Percentiles rank a stretch among this genome's conserved stretches.
These are phyloP conservation scores for Cyprinodon diabolis DNA, from an alignment of 2,797 vertebrate genomes.

Conservation along the genomic window DNA sequence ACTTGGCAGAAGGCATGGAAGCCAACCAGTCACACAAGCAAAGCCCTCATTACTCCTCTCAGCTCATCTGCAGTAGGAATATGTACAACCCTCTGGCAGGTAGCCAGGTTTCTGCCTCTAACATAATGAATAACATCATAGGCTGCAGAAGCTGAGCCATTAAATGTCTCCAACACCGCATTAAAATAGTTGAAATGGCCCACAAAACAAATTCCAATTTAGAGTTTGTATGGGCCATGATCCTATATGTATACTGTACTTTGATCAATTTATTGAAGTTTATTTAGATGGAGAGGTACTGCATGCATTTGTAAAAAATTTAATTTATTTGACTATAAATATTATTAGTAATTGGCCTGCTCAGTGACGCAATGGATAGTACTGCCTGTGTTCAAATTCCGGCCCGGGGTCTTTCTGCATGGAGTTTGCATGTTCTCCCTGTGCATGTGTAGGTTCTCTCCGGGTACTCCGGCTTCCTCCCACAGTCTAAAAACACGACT, in stretches of 20 bases:
- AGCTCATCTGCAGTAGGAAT: conserved; percentile 13
- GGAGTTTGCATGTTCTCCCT: too few relatives aligned
- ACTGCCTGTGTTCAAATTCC: too few relatives aligned
- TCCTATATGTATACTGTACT: background rate
- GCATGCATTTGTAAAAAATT: too few relatives aligned
- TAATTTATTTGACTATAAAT: too few relatives aligned
- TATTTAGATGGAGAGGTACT: background rate
- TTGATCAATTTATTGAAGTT: background rate
- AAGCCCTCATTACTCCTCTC: conserved; percentile 8
- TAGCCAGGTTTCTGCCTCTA: conserved; percentile 5
- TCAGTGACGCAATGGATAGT: too few relatives aligned
- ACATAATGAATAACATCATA: conserved; percentile 3
- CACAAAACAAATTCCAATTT: background rate
- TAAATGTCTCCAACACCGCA: background rate
- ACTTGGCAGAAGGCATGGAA: conserved; percentile 10
- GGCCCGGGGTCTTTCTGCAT: too few relatives aligned
- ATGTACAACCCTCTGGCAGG: conserved; percentile 11
- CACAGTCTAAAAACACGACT: too few relatives aligned
- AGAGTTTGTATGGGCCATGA: background rate
- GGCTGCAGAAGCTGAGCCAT: background rate
- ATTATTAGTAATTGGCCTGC: too few relatives aligned
- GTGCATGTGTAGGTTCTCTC: too few relatives aligned
- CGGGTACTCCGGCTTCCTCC: too few relatives aligned
- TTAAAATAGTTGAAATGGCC: background rate
- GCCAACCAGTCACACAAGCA: conserved; percentile 7